A percentile compares a stretch with the other conserved stretches of the same genome.
Evolutionary conservation across 2,113 vertebrate species (phyloP).

Genomic region (Puntigrus tetrazona): DNA sequence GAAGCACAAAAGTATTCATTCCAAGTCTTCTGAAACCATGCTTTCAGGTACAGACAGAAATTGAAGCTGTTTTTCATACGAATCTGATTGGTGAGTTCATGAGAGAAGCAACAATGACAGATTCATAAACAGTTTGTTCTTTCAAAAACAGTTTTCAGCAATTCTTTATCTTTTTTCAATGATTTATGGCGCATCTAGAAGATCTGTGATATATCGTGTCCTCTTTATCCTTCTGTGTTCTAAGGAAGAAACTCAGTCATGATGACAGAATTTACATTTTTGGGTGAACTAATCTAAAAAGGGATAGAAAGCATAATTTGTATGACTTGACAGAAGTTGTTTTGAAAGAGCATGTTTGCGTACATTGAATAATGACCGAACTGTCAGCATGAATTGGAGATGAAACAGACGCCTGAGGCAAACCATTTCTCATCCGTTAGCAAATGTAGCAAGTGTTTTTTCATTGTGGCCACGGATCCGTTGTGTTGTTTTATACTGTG

Average conservation of each 20-base stretch:
- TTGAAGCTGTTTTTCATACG: not conserved
- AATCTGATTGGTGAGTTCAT: not conserved
- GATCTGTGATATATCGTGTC: not conserved
- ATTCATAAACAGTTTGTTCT: not conserved
- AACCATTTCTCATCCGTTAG: slow-evolving; percentile 66
- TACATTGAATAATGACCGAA: slow-evolving; percentile 22
- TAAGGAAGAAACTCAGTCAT: not conserved
- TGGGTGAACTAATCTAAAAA: not conserved
- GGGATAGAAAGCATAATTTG: not conserved
- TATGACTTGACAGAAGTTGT: slow-evolving; percentile 6
- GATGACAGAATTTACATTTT: not conserved
- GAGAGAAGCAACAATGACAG: not conserved
- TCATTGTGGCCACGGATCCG: slow-evolving; percentile 52
- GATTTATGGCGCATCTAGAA: not conserved
- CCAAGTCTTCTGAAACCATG: not conserved
- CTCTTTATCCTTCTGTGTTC: not conserved
- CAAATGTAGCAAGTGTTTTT: slow-evolving; percentile 26
- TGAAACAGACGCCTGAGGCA: slow-evolving; percentile 29
- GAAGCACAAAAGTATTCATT: not conserved
- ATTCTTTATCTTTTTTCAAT: too few species aligned
- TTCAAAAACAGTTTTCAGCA: too few species aligned
- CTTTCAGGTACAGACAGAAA: not conserved
- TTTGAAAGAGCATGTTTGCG: slow-evolving; percentile 32
- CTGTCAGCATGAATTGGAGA: slow-evolving; percentile 24
- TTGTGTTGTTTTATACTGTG: slow-evolving; percentile 61